Conservation (phyloP, 2,113 vertebrate genomes). For the Rhinichthys klamathensis region DNA sequence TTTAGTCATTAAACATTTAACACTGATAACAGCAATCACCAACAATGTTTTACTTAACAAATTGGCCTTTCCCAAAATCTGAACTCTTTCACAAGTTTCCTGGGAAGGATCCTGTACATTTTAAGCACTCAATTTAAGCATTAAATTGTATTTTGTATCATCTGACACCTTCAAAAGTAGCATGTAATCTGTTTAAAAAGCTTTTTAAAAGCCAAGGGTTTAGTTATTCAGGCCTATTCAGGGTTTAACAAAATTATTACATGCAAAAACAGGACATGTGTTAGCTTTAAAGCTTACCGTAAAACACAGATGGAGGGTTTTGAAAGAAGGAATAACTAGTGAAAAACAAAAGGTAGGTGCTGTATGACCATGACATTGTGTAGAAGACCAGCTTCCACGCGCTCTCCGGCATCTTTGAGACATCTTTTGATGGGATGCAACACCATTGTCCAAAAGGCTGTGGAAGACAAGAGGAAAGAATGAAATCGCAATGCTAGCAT, state of each 20-base stretch:
- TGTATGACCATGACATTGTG: slow-evolving; percentile 89
- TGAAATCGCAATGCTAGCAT: background rate
- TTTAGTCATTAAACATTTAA: background rate
- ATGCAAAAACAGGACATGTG: background rate
- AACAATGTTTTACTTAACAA: background rate
- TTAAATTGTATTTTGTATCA: background rate
- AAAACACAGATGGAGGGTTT: slow-evolving; percentile 88
- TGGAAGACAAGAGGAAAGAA: background rate
- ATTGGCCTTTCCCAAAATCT: background rate
- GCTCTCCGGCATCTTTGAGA: slow-evolving; percentile 95
- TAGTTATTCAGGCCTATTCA: background rate
- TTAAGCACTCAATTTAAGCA: no score
- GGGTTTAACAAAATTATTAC: background rate
- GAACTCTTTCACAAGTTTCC: background rate
- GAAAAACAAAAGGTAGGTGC: slow-evolving; percentile 91
- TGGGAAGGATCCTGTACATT: background rate
- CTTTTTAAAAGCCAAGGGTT: background rate
- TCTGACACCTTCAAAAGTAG: background rate
- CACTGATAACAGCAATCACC: background rate
- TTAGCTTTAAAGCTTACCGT: slow-evolving; percentile 76
- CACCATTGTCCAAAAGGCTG: slow-evolving; percentile 88
- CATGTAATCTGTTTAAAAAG: background rate
- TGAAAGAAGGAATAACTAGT: slow-evolving; percentile 91
- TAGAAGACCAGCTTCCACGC: slow-evolving; percentile 98
- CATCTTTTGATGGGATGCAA: slow-evolving; percentile 85